Evolutionary conservation across 2,888 invertebrate genomes (phyloP).

Genomic region (Arge pagana): DNA sequence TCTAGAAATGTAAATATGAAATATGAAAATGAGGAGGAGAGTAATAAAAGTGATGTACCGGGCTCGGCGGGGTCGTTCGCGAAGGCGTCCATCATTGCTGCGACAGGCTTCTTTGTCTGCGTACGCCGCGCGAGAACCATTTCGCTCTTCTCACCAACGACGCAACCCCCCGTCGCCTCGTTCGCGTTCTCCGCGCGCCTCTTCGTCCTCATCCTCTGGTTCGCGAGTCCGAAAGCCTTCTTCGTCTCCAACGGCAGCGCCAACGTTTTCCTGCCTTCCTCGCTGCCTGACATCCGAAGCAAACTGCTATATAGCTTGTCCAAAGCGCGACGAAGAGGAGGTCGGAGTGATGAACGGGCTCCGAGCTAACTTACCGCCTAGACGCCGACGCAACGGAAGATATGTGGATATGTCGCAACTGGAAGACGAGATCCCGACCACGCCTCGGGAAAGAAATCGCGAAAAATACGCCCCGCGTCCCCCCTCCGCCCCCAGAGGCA

Average conservation of each 20-base stretch:
- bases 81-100: constrained; percentile 60
- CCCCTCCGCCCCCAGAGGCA: too few relatives aligned
- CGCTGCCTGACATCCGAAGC: constrained; percentile 9
- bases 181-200: constrained; percentile 26
- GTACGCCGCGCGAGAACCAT: constrained; percentile 42
- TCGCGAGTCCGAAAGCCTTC: background rate
- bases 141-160: constrained; percentile 38
- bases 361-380: constrained; percentile 15
- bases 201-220: constrained; percentile 23
- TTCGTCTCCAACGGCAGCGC: too few relatives aligned
- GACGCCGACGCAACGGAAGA: constrained; percentile 16
- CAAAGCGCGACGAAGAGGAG: constrained; percentile 4
- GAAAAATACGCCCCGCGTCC: too few relatives aligned
- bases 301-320: background rate
- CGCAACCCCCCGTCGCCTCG: constrained; percentile 25
- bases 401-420: constrained; percentile 18
- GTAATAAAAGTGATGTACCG: constrained; percentile 62
- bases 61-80: constrained; percentile 61
- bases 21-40: constrained; percentile 59
- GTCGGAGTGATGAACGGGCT: constrained; percentile 19
- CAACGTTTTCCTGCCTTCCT: constrained; percentile 16
- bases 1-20: constrained; percentile 58
- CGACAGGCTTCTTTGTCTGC: constrained; percentile 56
- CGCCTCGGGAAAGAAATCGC: too few relatives aligned
- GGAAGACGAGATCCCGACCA: constrained; percentile 10